Evolutionary conservation across 2,113 vertebrate species (phyloP).

Genomic region (Lasiurus cinereus): DNA sequence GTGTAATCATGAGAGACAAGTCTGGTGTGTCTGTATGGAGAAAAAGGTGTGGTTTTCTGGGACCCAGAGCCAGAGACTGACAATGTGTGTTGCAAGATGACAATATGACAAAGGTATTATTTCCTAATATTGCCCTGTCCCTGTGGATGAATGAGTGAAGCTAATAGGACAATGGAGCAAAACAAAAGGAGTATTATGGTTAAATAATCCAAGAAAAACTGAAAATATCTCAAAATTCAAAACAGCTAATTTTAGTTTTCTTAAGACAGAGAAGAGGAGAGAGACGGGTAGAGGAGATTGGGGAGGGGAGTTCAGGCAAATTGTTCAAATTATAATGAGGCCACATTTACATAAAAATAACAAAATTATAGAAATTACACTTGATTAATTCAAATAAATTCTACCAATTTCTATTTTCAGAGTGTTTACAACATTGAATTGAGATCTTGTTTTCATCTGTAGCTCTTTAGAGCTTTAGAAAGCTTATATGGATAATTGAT

Average conservation of each 20-base stretch:
- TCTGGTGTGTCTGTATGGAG: not conserved
- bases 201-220: not conserved
- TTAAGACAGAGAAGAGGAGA: not conserved
- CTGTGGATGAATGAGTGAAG: not conserved
- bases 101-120: not conserved
- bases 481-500: not conserved
- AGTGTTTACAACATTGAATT: not conserved
- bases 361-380: not conserved
- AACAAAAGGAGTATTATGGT: not conserved
- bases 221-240: not conserved
- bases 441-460: not conserved
- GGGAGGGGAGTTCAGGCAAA: not conserved
- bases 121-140: not conserved
- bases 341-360: not conserved
- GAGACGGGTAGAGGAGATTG: not conserved
- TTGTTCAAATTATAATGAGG: not conserved
- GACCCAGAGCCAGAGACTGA: rapidly evolving
- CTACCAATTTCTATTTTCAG: not conserved
- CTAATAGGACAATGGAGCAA: not conserved
- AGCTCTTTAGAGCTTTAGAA: not conserved
- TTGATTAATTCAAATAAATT: not conserved
- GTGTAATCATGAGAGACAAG: not conserved
- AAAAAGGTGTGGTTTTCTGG: rapidly evolving
- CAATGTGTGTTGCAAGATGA: not conserved
- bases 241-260: not conserved